These are phyloP conservation scores for Drosophila sproati DNA, from an alignment of 1,140 invertebrate genomes.

Conservation along the genomic window DNA sequence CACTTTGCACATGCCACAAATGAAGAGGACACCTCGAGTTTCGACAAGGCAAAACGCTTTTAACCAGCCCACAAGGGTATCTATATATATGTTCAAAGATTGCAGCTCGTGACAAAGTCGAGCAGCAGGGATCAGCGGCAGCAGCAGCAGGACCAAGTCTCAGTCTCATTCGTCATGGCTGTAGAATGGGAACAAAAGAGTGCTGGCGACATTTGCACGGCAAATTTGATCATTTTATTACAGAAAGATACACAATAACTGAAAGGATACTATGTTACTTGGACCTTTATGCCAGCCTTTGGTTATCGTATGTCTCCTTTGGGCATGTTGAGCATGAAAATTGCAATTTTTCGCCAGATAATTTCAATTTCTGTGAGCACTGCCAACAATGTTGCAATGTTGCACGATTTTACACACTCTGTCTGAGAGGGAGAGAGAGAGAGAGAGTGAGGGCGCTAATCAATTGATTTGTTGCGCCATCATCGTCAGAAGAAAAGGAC, in stretches of 20 bases:
- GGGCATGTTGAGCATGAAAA: slow-evolving; percentile 56
- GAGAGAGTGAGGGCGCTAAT: not conserved
- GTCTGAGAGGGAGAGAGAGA: slow-evolving; percentile 38
- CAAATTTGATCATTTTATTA: slow-evolving; percentile 73
- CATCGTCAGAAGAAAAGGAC: slow-evolving; percentile 14
- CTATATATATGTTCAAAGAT: not conserved
- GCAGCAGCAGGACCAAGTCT: not conserved
- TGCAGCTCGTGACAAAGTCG: not conserved
- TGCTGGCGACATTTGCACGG: slow-evolving; percentile 17
- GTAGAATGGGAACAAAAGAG: slow-evolving; percentile 5
- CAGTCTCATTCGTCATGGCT: not conserved
- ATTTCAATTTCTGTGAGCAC: slow-evolving; percentile 41
- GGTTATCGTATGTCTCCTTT: no score
- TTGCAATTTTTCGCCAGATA: slow-evolving; percentile 72
- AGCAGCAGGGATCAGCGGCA: not conserved
- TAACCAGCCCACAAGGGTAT: not conserved
- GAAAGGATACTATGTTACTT: no score
- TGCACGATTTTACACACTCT: slow-evolving; percentile 36
- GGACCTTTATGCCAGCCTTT: no score
- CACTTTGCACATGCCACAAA: slow-evolving; percentile 58
- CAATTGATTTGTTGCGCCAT: slow-evolving; percentile 78
- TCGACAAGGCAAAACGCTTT: slow-evolving; percentile 1
- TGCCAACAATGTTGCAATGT: slow-evolving; percentile 51
- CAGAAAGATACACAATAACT: slow-evolving; percentile 50
- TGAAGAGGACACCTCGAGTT: slow-evolving; percentile 35